These are phyloP conservation scores for Loripinus fragilis DNA, from an alignment of 2,888 invertebrate genomes.

Conservation along the genomic window DNA sequence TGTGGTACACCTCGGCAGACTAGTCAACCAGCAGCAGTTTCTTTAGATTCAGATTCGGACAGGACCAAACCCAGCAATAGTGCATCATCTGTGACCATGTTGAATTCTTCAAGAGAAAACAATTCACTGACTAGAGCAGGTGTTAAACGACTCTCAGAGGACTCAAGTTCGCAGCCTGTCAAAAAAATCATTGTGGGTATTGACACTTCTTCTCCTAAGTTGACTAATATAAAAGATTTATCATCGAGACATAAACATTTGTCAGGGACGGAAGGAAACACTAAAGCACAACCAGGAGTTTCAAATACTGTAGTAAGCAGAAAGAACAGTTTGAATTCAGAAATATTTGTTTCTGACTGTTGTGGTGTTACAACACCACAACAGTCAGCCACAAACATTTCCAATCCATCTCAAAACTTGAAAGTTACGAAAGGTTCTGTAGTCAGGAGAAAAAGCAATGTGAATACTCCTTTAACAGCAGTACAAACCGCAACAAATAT, in stretches of 20 bases:
- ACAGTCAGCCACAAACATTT: neutral
- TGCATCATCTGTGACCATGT: neutral
- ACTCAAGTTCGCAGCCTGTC: neutral
- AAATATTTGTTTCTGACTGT: too few species aligned
- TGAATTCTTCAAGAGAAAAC: neutral
- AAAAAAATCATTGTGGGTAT: neutral
- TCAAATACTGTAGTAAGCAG: too few species aligned
- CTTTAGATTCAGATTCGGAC: neutral
- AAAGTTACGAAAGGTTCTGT: neutral
- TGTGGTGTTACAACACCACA: too few species aligned
- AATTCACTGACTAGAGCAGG: neutral
- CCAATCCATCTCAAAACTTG: neutral
- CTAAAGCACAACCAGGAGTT: too few species aligned
- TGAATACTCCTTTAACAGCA: too few species aligned
- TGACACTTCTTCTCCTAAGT: neutral
- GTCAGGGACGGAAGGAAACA: neutral
- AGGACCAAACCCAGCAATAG: neutral
- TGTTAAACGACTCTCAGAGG: neutral
- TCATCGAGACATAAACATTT: neutral
- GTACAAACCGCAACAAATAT: neutral
- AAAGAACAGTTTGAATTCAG: too few species aligned
- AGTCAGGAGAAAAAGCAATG: too few species aligned
- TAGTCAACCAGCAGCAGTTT: neutral
- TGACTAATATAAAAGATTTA: neutral
- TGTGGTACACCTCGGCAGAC: slow-evolving; percentile 54